These are phyloP conservation scores for Piaya cayana DNA, from an alignment of 2,113 vertebrate genomes.

Conservation along the genomic window DNA sequence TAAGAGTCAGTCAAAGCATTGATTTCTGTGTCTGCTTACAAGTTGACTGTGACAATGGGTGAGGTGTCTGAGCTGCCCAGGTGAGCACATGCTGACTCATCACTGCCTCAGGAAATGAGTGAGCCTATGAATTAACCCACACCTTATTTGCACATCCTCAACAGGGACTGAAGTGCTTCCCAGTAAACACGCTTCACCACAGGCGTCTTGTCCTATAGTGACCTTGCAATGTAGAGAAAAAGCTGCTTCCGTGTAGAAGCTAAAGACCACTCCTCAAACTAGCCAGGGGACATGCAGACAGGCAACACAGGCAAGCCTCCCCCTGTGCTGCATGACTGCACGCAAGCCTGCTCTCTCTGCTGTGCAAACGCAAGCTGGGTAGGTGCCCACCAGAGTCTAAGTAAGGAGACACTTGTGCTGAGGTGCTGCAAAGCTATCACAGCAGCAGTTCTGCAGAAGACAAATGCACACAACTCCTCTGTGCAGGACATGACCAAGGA, in stretches of 20 bases:
- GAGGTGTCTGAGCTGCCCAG: not conserved
- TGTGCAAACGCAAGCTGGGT: not conserved
- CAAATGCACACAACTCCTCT: not conserved
- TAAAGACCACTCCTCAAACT: not conserved
- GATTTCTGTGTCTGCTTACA: too few relatives aligned
- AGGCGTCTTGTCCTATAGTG: accelerated
- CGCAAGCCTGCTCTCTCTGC: not conserved
- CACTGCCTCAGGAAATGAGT: not conserved
- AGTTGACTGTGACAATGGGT: not conserved
- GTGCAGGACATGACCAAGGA: too few relatives aligned
- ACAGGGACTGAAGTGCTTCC: not conserved
- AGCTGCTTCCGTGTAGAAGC: not conserved
- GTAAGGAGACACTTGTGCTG: not conserved
- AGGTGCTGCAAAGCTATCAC: not conserved
- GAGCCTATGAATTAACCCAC: not conserved
- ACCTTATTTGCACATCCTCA: not conserved
- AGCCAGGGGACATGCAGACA: accelerated
- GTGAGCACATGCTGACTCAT: not conserved
- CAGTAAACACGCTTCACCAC: accelerated
- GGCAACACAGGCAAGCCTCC: not conserved
- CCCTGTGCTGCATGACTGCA: accelerated
- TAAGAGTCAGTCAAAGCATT: too few relatives aligned
- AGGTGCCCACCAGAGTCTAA: accelerated
- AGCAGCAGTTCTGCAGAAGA: not conserved
- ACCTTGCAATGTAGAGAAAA: not conserved